phyloP scores from a whole-genome alignment of 2,113 vertebrate species.

The Cervus canadensis region DNA sequence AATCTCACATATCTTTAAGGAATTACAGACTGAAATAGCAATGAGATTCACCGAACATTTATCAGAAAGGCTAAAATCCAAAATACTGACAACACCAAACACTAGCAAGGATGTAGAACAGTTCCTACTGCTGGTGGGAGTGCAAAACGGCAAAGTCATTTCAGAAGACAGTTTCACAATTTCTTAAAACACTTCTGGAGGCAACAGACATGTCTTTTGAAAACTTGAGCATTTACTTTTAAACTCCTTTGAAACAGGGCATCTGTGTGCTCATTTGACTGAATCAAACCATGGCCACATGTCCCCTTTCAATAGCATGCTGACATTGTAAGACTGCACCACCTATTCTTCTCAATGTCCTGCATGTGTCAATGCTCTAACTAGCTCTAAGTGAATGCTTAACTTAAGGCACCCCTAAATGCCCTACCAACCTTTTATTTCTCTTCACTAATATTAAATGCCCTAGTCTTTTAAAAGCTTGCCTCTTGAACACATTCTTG shows the following conservation, averaged over 20 bases:
- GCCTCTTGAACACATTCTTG: conserved; percentile 36
- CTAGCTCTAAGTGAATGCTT: neutral
- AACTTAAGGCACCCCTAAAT: neutral
- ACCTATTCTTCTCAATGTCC: neutral
- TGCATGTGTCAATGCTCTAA: neutral
- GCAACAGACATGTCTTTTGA: neutral
- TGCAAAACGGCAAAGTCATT: neutral
- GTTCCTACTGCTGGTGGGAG: no score
- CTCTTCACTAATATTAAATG: neutral
- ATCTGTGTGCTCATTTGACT: neutral
- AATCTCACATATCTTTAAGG: neutral
- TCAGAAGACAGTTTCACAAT: neutral
- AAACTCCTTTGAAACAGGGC: neutral
- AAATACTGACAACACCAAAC: neutral
- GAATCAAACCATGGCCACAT: neutral
- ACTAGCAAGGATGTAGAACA: neutral
- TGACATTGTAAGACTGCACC: neutral
- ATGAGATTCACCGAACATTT: neutral
- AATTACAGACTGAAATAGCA: neutral
- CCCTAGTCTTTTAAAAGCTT: neutral
- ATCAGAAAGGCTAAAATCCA: neutral
- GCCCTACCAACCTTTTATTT: neutral
- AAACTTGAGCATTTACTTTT: neutral
- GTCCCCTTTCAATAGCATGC: neutral
- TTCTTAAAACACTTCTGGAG: neutral